These are phyloP conservation scores for Lutraria lutraria DNA, from an alignment of 2,888 invertebrate species.

Conservation along the genomic window DNA sequence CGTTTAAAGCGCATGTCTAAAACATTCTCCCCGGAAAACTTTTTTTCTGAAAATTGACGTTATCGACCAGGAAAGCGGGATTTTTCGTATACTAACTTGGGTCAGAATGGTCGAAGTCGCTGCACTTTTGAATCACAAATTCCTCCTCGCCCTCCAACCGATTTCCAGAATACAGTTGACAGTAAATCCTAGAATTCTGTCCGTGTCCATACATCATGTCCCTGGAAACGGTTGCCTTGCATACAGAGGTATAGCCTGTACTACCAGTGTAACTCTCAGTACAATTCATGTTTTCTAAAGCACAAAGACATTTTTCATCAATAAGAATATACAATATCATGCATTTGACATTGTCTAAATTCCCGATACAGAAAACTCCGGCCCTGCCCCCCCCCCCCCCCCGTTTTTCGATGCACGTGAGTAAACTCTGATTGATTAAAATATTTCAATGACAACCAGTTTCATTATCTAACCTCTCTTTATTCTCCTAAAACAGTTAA, in stretches of 20 bases:
- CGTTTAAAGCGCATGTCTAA: too few relatives aligned
- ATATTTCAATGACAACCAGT: background rate
- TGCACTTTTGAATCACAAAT: background rate
- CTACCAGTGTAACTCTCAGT: background rate
- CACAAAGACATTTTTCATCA: background rate
- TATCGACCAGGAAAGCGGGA: too few relatives aligned
- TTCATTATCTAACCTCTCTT: background rate
- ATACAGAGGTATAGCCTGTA: background rate
- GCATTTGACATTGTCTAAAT: too few relatives aligned
- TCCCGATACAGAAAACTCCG: too few relatives aligned
- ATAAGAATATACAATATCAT: too few relatives aligned
- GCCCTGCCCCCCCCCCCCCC: too few relatives aligned
- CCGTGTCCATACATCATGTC: background rate
- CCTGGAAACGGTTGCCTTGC: background rate
- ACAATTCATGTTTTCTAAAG: conserved; percentile 15
- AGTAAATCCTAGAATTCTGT: background rate
- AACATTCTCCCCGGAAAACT: too few relatives aligned
- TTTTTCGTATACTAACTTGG: background rate
- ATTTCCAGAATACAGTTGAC: background rate
- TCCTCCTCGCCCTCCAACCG: background rate
- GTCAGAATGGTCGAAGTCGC: background rate
- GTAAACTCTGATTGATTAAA: background rate
- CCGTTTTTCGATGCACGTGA: background rate
- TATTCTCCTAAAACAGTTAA: background rate
- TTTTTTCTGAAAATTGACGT: too few relatives aligned